Evolutionary conservation across 2,888 invertebrate genomes (phyloP), one percentile per base, ranked within the genome.

Genomic region (Caenorhabditis sp.): DNA sequence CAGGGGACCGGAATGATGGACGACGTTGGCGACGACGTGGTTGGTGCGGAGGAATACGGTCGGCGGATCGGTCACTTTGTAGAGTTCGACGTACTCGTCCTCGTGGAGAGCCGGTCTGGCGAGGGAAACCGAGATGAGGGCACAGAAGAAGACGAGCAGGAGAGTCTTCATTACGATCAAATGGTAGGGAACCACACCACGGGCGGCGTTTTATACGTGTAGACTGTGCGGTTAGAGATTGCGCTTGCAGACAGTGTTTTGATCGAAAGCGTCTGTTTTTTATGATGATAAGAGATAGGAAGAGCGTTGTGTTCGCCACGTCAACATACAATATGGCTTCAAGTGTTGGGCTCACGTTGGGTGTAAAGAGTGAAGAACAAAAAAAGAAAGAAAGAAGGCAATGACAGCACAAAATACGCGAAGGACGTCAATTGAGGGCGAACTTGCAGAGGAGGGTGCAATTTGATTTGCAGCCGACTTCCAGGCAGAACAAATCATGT

Each of bases 171-270:
- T 66, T 20, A 15, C 43, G 11, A 22, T 22, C 9, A 32, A 46
- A 9, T 56, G 65, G 46, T 46, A 9, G 39, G 32, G 52, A 43
- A 11, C 3, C 7, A 2, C 9, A 15, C 20, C 37, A 5, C 17
- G 26, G 20, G 35, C 27, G 32, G 32, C 27, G 41, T 66, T 66
- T 66, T 66, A 58, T 66, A 66, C 35, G 9, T 9, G 6, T n/a
- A n/a, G 48, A 39, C 39, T 50, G n/a, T 13, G 35, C 8, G 37
- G 27, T 45, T 55, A 65, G n/a, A 65, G 65, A 65, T 55, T 46
- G 39, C 5, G 17, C 22, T 37, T 39, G n/a, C 46, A 66, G 66
- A 66, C 66, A 66, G 24, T 66, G 56, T 66, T 66, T 66, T 66
- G 56, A 56, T 11, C 24, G 46, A 65, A 63, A 65, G 7, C 37